These are phyloP conservation scores for Augiades crinisus DNA, from an alignment of 2,888 invertebrate species.

Conservation along the genomic window DNA sequence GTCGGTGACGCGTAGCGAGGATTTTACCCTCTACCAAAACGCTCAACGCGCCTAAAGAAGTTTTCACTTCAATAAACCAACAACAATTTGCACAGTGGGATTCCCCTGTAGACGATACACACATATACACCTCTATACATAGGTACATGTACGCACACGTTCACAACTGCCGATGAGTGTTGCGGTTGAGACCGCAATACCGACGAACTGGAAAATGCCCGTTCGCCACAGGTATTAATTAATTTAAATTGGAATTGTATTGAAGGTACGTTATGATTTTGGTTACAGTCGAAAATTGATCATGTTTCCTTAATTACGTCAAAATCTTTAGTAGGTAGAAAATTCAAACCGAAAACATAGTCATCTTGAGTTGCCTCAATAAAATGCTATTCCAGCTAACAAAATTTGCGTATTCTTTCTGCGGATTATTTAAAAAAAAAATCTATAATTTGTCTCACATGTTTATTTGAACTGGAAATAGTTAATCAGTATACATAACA, in stretches of 20 bases:
- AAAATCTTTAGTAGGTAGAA: too few species aligned
- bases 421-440: background rate
- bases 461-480: too few species aligned
- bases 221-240: background rate
- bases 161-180: background rate
- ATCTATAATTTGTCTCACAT: background rate
- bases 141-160: constrained; percentile 12
- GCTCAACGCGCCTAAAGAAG: too few species aligned
- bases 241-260: background rate
- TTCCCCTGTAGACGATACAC: constrained; percentile 50
- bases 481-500: background rate
- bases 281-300: too few species aligned
- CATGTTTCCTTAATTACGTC: too few species aligned
- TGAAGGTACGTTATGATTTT: background rate
- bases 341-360: too few species aligned
- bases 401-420: too few species aligned
- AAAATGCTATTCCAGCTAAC: too few species aligned
- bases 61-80: too few species aligned
- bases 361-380: too few species aligned
- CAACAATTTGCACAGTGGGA: constrained; percentile 56
- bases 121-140: constrained; percentile 30
- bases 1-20: too few species aligned
- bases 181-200: background rate
- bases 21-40: too few species aligned
- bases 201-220: constrained; percentile 8